These are phyloP conservation scores for Perca fluviatilis DNA, from an alignment of 2,113 vertebrate genomes.

Conservation along the genomic window DNA sequence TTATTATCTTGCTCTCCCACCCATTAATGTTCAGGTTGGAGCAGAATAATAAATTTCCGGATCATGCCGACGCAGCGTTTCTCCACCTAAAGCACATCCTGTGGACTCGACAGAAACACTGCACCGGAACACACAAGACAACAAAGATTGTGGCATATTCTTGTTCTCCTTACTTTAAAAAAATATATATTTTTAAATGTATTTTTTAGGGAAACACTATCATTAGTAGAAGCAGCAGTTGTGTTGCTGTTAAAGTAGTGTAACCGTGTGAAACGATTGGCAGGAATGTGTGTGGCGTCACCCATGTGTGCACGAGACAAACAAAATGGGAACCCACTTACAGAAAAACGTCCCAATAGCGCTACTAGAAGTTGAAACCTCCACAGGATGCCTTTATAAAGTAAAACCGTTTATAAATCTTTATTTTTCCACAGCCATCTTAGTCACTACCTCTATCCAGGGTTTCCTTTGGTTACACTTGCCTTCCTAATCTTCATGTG, in stretches of 20 bases:
- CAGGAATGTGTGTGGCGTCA: no score
- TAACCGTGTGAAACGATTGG: no score
- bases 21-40: constrained; percentile 77
- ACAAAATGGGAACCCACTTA: no score
- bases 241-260: neutral
- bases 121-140: constrained; percentile 48
- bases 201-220: neutral
- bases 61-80: constrained; percentile 77
- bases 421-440: no score
- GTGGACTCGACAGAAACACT: constrained; percentile 75
- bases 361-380: no score
- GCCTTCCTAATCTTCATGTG: no score
- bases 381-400: no score
- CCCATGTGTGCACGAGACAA: no score
- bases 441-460: no score
- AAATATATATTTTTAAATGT: neutral
- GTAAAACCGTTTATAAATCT: no score
- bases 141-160: constrained; percentile 31
- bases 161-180: constrained; percentile 6
- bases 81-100: constrained; percentile 65
- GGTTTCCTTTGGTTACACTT: no score
- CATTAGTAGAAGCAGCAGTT: neutral
- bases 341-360: no score
- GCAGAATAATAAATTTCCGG: constrained; percentile 76
- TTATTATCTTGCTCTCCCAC: constrained; percentile 75